Percentiles rank a stretch among this genome's conserved stretches.
phyloP scores from a whole-genome alignment of 2,797 vertebrate species.

The Ptychobarbus kaznakovi region DNA sequence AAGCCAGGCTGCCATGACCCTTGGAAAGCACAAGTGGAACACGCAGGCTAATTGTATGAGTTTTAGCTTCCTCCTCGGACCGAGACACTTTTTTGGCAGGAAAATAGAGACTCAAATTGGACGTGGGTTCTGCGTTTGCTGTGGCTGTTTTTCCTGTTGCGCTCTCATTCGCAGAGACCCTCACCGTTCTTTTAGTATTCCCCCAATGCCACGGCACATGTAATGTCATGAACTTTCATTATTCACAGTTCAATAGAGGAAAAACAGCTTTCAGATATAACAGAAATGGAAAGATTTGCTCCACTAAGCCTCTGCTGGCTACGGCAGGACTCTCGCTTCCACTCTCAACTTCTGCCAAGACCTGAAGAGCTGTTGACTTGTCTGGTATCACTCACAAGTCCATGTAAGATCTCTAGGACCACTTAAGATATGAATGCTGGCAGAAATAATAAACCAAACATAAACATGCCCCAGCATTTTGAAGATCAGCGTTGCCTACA shows the following conservation, averaged over 20 bases:
- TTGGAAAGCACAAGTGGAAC: conserved; percentile 77
- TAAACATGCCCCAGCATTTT: conserved; percentile 2
- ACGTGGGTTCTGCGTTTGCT: conserved; percentile 56
- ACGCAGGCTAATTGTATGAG: conserved; percentile 75
- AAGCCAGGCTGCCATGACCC: conserved; percentile 68
- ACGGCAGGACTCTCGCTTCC: conserved; percentile 56
- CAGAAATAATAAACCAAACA: conserved; percentile 11
- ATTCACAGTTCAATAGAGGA: conserved; percentile 63
- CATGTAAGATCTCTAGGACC: conserved; percentile 14
- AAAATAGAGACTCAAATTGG: conserved; percentile 67
- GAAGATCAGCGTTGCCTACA: neutral
- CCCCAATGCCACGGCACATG: conserved; percentile 66
- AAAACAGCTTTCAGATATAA: conserved; percentile 56
- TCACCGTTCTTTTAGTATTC: conserved; percentile 61
- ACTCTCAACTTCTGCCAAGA: conserved; percentile 69
- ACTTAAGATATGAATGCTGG: neutral
- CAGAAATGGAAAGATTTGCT: conserved; percentile 73
- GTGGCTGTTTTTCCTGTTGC: conserved; percentile 66
- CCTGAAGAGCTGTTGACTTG: conserved; percentile 61
- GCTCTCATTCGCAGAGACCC: conserved; percentile 69
- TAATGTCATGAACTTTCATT: conserved; percentile 75
- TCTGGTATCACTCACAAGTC: conserved; percentile 58
- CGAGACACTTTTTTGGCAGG: conserved; percentile 76
- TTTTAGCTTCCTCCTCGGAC: conserved; percentile 71
- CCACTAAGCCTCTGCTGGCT: conserved; percentile 64